Evolutionary conservation across 2,888 invertebrate genomes (phyloP), one percentile per base, ranked within the genome.

Genomic region (Sphaeridia pumilis): DNA sequence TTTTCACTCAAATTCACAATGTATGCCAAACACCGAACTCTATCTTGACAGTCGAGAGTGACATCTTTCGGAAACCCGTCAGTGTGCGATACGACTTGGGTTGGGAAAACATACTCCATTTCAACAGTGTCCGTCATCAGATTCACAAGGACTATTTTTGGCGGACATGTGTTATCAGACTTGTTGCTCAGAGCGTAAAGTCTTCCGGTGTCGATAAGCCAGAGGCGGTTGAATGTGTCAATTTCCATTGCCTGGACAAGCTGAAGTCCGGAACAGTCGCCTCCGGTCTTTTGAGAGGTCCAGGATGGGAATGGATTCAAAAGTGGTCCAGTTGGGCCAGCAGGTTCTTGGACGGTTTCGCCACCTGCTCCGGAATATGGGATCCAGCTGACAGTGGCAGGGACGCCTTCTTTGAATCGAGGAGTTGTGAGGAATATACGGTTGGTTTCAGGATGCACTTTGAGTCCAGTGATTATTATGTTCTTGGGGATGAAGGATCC

Each of bases 341-440:
- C n/a, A n/a, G n/a, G n/a, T n/a, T n/a, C n/a, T n/a, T n/a, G n/a
- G n/a, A n/a, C n/a, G 38, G 5, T 17, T 5, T 20, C 38, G 20
- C 10, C 10, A 5, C 17, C 17, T 17, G 20, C 7, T 14, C 35
- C 28, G 26, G 20, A n/a, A 31, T 51, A 51, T 10, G 51, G 51
- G 5, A 51, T 38, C 2, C 7, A 31, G 22, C 36, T 51, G 14
- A 51, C 12, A 22, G 51, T 51, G 14, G 38, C 26, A 1, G 51
- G 51, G 2, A 51, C 38, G 2, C 51, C 51, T 1, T 35, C 12
- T n/a, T 26, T 24, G 38, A 26, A 51, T 12, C 51, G 34, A 2
- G 51, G 51, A 1, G 46, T 46, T 20, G 35, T 51, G 38, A 51
- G 45, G 22, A 51, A 51, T 46, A 51, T 51, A 12, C 51, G 25